A percentile compares a stretch with the other conserved stretches of the same genome.
phyloP scores from a whole-genome alignment of 2,797 vertebrate species.

The Tinamus major region DNA sequence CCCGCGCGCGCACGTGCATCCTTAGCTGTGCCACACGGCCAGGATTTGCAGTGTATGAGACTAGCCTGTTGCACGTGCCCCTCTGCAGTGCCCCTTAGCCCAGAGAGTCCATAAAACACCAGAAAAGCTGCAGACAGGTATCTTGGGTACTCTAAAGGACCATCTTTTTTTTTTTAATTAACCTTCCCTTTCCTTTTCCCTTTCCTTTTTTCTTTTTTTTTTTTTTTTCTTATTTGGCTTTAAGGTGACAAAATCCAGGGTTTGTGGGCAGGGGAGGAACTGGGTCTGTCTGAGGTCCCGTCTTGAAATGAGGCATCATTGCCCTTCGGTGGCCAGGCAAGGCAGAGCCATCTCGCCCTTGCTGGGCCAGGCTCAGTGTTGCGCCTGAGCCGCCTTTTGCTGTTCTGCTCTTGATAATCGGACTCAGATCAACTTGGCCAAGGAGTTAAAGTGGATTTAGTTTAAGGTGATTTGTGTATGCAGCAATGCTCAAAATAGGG shows the following conservation, averaged over 20 bases:
- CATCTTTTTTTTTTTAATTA: too few species aligned
- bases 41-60: background rate
- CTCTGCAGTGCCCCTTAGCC: background rate
- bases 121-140: too few species aligned
- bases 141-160: too few species aligned
- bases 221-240: background rate
- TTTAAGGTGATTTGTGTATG: background rate
- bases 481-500: background rate
- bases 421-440: background rate
- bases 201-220: background rate
- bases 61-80: too few species aligned
- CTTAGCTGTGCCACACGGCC: too few species aligned
- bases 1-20: slow-evolving; percentile 39
- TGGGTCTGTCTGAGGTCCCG: background rate
- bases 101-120: background rate
- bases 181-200: background rate
- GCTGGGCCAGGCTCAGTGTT: background rate
- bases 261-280: background rate
- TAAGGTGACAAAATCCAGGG: background rate
- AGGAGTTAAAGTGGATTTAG: background rate
- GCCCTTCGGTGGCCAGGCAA: background rate
- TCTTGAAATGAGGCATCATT: background rate
- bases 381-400: background rate
- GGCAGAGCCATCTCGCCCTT: background rate
- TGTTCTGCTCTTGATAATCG: background rate